phyloP scores from a whole-genome alignment of 2,888 invertebrate species.

The Chymomyza amoena region DNA sequence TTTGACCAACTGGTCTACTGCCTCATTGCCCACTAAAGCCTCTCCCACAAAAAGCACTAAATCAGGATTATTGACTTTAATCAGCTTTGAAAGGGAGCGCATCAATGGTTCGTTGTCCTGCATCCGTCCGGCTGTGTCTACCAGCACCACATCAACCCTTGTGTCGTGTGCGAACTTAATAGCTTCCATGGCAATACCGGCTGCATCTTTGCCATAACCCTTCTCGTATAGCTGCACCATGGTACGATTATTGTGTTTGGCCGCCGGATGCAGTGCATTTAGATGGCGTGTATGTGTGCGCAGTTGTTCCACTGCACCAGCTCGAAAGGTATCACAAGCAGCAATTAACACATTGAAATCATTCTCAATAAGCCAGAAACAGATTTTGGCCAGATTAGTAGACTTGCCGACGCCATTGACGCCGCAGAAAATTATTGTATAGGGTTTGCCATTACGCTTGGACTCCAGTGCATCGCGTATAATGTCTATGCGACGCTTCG shows the following conservation, averaged over 20 bases:
- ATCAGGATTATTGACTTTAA: constrained; percentile 98
- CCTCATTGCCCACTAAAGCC: constrained; percentile 99
- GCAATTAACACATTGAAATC: constrained; percentile 97
- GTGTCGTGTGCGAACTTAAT: constrained; percentile 92
- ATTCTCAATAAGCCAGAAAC: constrained; percentile 99
- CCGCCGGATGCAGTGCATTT: constrained; percentile 94
- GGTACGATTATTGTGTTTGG: constrained; percentile 83
- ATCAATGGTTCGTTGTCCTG: constrained; percentile 99
- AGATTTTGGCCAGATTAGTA: constrained; percentile 99
- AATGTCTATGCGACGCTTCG: constrained; percentile 96
- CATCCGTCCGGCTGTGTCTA: constrained; percentile 99
- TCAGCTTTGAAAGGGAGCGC: constrained; percentile 97
- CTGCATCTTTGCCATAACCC: constrained; percentile 98
- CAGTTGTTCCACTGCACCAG: constrained; percentile 99
- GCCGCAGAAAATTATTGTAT: constrained; percentile 97
- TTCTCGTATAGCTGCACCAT: constrained; percentile 99
- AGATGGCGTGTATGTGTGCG: constrained; percentile 95
- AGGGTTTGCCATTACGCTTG: constrained; percentile 90
- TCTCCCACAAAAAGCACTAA: constrained; percentile 99
- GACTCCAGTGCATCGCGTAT: constrained; percentile 97
- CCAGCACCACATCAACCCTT: constrained; percentile 93
- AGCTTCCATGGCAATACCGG: constrained; percentile 98
- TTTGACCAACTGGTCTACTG: constrained; percentile 98
- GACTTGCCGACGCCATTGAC: constrained; percentile 99
- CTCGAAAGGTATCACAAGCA: constrained; percentile 99